Base-by-base conservation (phyloP, 2,113 vertebrate species). In the Halichoerus grypus region DNA sequence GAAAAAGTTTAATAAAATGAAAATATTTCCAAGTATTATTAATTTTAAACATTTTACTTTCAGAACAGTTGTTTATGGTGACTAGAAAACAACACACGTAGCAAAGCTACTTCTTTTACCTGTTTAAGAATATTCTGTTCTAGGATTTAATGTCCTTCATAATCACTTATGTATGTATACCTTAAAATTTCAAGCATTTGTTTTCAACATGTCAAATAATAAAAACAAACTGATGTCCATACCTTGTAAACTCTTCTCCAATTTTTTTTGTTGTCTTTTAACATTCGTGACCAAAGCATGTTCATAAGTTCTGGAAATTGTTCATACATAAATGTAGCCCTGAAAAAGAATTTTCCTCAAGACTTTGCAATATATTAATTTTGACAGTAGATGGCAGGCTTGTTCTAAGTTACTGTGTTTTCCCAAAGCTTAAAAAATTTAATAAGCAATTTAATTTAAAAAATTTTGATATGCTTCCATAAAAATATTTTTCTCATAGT, bases 201-300 rank as follows among this genome's bases (percentile, higher is more conserved):
- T 90, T 94, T 97, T 83, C 28, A 91, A 63, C 28, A 79, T 88
- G 53, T 21, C 42, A 72, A 96, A 83, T 5, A 96, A 89, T 95
- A 98, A 91, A 96, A 83, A 39, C 57, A 97, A 95, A 95, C 15
- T n/a, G 14, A 96, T 63, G 53, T 22, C 95, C 98, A 97, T 97
- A 99, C 99, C 99, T 99, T 99, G 98, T 99, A 99, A 98, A 99
- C 99, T 99, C 99, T 99, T 97, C 99, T 99, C 99, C 99, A 99
- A 97, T 99, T 99, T 99, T 99, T 99, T 98, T 99, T 99, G 98
- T 99, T 99, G 98, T 99, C 99, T 98, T 99, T 99, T 98, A 99
- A 98, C 99, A 99, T 99, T 97, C 99, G 99, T 83, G 98, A 98
- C 99, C 99, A 99, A 98, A 99, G 99, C 99, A 99, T 99, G 98